These are phyloP conservation scores for Dasysyrphus tricinctus DNA, from an alignment of 2,888 invertebrate genomes.

Conservation along the genomic window DNA sequence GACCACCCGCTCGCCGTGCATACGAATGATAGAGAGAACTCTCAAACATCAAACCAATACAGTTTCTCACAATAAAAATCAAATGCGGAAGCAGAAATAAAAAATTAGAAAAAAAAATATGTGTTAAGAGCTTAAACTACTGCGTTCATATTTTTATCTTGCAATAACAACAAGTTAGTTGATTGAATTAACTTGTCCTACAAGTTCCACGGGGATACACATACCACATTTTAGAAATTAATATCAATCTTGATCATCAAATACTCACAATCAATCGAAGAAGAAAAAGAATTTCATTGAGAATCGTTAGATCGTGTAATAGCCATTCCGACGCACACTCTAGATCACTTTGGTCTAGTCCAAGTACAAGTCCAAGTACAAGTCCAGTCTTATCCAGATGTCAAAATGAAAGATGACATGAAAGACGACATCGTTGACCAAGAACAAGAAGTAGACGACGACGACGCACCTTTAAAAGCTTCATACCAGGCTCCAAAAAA, in stretches of 20 bases:
- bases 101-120: not conserved
- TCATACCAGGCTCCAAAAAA: conserved; percentile 31
- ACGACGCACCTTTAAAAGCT: conserved; percentile 44
- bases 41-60: not conserved
- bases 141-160: conserved; percentile 5
- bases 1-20: conserved; percentile 61
- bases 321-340: conserved; percentile 12
- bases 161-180: not conserved
- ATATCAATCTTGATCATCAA: conserved; percentile 37
- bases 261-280: conserved; percentile 24
- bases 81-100: conserved; percentile 48
- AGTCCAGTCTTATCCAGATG: conserved; percentile 33
- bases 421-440: not conserved
- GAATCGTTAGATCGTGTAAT: conserved; percentile 41
- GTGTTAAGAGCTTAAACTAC: not conserved
- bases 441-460: conserved; percentile 24
- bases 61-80: conserved; percentile 36
- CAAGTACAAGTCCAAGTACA: not conserved
- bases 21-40: not conserved
- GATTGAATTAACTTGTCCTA: conserved; percentile 19
- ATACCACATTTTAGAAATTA: conserved; percentile 26
- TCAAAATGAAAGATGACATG: conserved; percentile 65
- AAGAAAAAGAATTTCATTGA: conserved; percentile 46
- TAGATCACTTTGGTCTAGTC: conserved; percentile 7
- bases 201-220: conserved; percentile 12